These are phyloP conservation scores for Sterrhoptilus dennistouni DNA, from an alignment of 2,113 vertebrate species.

Conservation along the genomic window DNA sequence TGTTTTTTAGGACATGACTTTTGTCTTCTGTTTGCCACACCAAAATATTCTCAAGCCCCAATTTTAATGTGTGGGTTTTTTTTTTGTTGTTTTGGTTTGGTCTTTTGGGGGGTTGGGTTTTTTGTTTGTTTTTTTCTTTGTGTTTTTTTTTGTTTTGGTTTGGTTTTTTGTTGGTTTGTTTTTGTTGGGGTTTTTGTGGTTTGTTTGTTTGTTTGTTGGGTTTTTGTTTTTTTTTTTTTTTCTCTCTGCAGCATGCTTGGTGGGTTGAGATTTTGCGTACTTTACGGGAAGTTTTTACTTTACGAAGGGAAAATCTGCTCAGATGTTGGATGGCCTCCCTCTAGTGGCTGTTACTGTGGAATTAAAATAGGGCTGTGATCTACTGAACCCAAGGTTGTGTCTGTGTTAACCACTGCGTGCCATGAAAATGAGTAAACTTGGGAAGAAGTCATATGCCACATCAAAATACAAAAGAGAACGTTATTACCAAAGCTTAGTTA, in stretches of 20 bases:
- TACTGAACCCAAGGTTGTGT: background rate
- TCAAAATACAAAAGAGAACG: background rate
- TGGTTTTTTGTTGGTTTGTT: too few species aligned
- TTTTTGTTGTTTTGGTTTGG: too few species aligned
- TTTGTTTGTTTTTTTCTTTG: too few species aligned
- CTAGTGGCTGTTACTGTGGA: background rate
- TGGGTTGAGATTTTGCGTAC: background rate
- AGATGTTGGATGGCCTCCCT: background rate
- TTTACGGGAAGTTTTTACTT: background rate
- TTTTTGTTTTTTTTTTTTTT: background rate
- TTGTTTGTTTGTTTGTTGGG: too few species aligned
- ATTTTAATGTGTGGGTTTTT: accelerated
- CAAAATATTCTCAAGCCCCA: background rate
- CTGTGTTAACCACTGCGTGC: background rate
- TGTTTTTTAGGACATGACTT: background rate
- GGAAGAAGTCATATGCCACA: background rate
- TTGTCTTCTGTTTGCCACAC: background rate
- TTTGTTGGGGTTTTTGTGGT: too few species aligned
- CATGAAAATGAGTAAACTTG: background rate
- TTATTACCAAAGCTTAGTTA: background rate
- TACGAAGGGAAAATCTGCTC: background rate
- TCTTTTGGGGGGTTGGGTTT: too few species aligned
- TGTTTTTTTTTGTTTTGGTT: too few species aligned
- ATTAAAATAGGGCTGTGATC: background rate
- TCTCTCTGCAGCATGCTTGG: background rate